Percentiles rank a stretch among this genome's conserved stretches.
Conservation (phyloP, 2,888 invertebrate genomes). For the Allophyes oxyacanthae region DNA sequence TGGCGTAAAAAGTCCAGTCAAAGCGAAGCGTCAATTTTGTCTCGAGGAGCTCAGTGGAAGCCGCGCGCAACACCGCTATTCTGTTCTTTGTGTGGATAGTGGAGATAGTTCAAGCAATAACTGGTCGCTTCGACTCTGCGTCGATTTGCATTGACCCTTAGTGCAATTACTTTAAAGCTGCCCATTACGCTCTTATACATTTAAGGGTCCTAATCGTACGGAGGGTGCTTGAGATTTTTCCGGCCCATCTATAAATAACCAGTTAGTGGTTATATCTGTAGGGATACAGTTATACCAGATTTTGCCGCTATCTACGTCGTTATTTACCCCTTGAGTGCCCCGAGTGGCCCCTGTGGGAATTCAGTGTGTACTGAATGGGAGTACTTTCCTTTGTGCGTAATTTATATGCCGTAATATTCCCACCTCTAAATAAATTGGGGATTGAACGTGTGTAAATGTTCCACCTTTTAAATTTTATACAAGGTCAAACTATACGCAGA, state of each 20-base stretch:
- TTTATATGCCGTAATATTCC: slow-evolving; percentile 20
- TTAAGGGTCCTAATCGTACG: background rate
- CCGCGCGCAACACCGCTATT: too few relatives aligned
- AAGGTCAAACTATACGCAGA: background rate
- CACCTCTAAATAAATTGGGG: slow-evolving; percentile 15
- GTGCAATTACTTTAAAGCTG: slow-evolving; percentile 16
- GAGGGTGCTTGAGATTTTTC: slow-evolving; percentile 8
- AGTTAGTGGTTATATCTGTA: slow-evolving; percentile 8
- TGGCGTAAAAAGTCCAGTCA: too few relatives aligned
- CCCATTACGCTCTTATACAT: slow-evolving; percentile 5
- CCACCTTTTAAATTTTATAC: slow-evolving; percentile 20
- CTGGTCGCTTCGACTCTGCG: too few relatives aligned
- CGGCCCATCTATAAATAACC: slow-evolving; percentile 8
- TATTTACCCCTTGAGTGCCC: slow-evolving; percentile 42
- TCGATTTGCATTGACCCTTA: slow-evolving; percentile 1
- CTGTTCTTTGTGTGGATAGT: too few relatives aligned
- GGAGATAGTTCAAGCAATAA: too few relatives aligned
- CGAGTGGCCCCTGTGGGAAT: slow-evolving; percentile 20
- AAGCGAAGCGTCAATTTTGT: too few relatives aligned
- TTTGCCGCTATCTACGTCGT: slow-evolving; percentile 23
- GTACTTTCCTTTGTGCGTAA: slow-evolving; percentile 30
- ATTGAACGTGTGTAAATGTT: slow-evolving; percentile 20
- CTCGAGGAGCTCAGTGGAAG: too few relatives aligned
- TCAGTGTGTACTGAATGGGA: slow-evolving; percentile 19
- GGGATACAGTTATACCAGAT: slow-evolving; percentile 28